Evolutionary conservation across 2,888 invertebrate species (phyloP), one percentile per base, ranked within the genome.

Genomic region (Trachelus iudaicus): DNA sequence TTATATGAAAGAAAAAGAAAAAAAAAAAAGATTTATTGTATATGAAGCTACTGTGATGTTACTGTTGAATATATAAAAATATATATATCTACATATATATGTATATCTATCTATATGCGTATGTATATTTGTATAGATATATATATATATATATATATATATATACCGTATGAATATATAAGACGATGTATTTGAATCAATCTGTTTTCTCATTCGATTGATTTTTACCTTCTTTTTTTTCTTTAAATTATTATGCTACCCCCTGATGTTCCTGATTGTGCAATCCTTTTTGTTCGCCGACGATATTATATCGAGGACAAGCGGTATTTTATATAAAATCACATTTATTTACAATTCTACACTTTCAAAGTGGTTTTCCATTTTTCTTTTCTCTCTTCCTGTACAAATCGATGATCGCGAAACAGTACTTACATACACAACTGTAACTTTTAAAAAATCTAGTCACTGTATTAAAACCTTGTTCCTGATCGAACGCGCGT

Each of bases 21-120:
- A 15, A 40, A 15, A 56, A 56, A 40, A 83, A 85, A 86, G 86
- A 86, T 88, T 89, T 90, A 90, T 89, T 90, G 89, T 91, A 90
- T 89, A 91, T 90, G 89, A 91, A 90, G 89, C 90, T 89, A 89
- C 91, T 91, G 91, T 90, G 90, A 91, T 90, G 90, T 91, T 91
- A 90, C 89, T 89, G 91, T 91, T 91, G 89, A 90, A 90, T 89
- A 91, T 90, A 87, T 83, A 83, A 76, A 82, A 79, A 88, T n/a
- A 89, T 84, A 86, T 85, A 88, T 82, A 86, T 85, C 86, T 84
- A 85, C 85, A 86, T 83, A 83, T 82, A 85, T 83, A 81, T 78
- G 80, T 74, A 77, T 75, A 75, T 75, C 69, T 75, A 77, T 77
- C 75, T 69, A 40, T 77, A 77, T 77, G 34, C 75, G 69, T 79